Base-by-base conservation (phyloP, 2,888 invertebrate genomes). In the Choristoneura rosaceana region DNA sequence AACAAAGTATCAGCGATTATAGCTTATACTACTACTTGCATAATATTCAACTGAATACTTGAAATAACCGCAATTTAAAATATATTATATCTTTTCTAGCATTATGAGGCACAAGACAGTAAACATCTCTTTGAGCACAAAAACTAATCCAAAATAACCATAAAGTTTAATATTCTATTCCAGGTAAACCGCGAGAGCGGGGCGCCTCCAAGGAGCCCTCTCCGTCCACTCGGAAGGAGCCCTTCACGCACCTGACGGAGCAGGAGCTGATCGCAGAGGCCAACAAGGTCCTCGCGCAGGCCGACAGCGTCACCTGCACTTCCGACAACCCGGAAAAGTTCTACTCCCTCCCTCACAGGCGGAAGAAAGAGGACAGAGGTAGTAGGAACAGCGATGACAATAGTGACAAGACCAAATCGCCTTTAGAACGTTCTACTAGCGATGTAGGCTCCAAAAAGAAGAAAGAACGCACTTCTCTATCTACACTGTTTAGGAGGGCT, bases 191-290 rank as follows among this genome's bases (percentile, higher is more conserved):
- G 86, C 92, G 94, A 14, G 91, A 88, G 75, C 91, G 93, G 83
- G 89, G 87, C 55, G 76, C 89, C 80, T 89, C 90, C 45, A 82
- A 87, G 41, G 92, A 91, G 75, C 86, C 78, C 17, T 83, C 84
- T 43, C 83, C 89, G 34, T 78, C 83, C 66, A 81, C 90, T 60
- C 87, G 94, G 79, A 93, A 90, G 77, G 93, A 94, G 80, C 95
- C 96, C 75, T 96, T 97, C 78, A 95, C 96, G 64, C 96, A 96
- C 82, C 93, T 96, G 52, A 96, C 97, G 71, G 96, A 96, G 83
- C 95, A 96, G 83, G 96, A 96, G 84, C 94, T 97, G 63, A 96
- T 96, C 63, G 95, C 96, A 82, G 97, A 97, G 93, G 97, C 97
- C 43, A 97, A 96, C 75, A 94, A 95, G 82, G 97, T 97, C 45